Conservation (phyloP, 2,888 invertebrate genomes). For the Stenichneumon culpator region DNA sequence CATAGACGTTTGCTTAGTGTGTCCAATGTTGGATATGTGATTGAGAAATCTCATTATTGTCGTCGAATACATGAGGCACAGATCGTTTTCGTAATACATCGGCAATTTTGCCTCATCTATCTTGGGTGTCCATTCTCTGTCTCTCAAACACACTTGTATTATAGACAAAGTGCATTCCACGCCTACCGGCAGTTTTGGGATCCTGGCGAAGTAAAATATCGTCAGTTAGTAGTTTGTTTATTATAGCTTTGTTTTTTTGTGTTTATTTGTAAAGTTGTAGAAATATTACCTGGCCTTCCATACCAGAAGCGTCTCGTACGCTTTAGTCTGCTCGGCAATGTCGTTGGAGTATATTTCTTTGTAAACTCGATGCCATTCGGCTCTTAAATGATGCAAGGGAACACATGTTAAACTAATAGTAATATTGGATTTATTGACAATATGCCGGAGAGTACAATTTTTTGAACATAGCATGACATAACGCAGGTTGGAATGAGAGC, state of each 20-base stretch:
- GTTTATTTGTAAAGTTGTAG: not conserved
- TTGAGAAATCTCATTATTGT: conserved; percentile 90
- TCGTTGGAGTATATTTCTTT: conserved; percentile 81
- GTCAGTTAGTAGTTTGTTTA: not conserved
- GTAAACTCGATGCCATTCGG: conserved; percentile 82
- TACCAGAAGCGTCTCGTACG: conserved; percentile 78
- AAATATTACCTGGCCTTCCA: conserved; percentile 82
- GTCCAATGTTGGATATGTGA: conserved; percentile 87
- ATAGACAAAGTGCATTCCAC: conserved; percentile 81
- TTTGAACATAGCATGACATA: too few species aligned
- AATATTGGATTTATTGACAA: too few species aligned
- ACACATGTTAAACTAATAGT: not conserved
- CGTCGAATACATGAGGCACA: conserved; percentile 88
- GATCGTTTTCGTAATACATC: conserved; percentile 84
- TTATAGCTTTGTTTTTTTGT: not conserved
- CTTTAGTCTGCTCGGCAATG: conserved; percentile 75
- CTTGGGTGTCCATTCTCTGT: conserved; percentile 80
- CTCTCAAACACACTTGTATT: conserved; percentile 81
- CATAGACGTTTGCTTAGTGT: conserved; percentile 86
- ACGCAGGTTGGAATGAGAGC: too few species aligned
- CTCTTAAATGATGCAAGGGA: conserved; percentile 67
- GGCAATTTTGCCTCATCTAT: conserved; percentile 77
- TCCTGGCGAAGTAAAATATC: conserved; percentile 69
- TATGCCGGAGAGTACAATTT: too few species aligned
- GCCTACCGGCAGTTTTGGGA: conserved; percentile 80